These are phyloP conservation scores for Myxocyprinus asiaticus DNA, from an alignment of 2,113 vertebrate species.

Conservation along the genomic window DNA sequence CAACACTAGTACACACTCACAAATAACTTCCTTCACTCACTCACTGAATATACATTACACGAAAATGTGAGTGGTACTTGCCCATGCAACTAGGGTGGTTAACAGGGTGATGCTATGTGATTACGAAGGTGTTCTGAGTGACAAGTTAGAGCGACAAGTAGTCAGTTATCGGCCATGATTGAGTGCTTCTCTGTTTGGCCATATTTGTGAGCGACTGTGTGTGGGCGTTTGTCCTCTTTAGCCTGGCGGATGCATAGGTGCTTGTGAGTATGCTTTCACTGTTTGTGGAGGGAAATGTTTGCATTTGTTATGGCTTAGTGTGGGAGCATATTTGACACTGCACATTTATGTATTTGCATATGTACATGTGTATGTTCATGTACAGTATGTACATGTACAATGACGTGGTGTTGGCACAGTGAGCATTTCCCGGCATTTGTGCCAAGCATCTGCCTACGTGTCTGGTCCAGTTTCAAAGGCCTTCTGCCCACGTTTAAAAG, in stretches of 20 bases:
- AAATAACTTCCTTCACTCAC: conserved; percentile 41
- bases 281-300: conserved; percentile 41
- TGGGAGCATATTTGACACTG: conserved; percentile 33
- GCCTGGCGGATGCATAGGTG: neutral
- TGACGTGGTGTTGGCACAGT: conserved; percentile 18
- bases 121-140: neutral
- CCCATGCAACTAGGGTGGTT: neutral
- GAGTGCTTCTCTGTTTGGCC: neutral
- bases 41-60: conserved; percentile 3
- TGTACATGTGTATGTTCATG: neutral
- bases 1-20: conserved; percentile 15
- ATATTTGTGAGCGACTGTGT: conserved; percentile 5
- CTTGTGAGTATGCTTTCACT: neutral
- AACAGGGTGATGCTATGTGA: neutral
- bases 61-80: neutral
- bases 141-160: conserved; percentile 1
- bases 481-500: conserved; percentile 30
- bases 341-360: conserved; percentile 16
- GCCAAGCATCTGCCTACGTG: conserved; percentile 52
- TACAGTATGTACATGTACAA: conserved; percentile 17
- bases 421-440: conserved; percentile 11
- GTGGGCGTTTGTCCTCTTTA: conserved; percentile 10
- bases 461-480: conserved; percentile 41
- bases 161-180: neutral
- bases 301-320: conserved; percentile 6